Evolutionary conservation across 2,113 vertebrate species (phyloP), one percentile per base, ranked within the genome.

Genomic region (Alouatta palliata): DNA sequence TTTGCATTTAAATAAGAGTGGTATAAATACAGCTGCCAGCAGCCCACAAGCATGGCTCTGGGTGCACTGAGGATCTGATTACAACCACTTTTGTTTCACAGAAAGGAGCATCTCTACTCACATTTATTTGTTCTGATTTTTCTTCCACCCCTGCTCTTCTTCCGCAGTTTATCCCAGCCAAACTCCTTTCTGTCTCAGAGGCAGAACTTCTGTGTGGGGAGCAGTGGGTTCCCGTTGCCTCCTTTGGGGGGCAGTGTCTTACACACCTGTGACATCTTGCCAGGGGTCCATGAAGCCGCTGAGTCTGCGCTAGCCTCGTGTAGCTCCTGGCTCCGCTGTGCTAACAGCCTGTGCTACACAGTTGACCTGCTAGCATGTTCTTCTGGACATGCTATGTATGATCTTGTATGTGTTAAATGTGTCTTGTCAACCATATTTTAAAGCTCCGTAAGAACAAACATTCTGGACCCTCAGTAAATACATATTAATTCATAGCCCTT

Each of bases 221-320:
- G 27, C 25, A 2, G 5, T 25, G 5, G 19, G 1, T 43, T 73
- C 27, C 23, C 25, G 11, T 54, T 35, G 40, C 20, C 32, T 56
- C 66, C 23, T 35, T 54, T 47, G 6, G 1, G n/a, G n/a, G n/a
- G n/a, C n/a, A n/a, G 19, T 37, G 19, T 54, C n/a, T 54, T n/a
- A 6, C 56, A 20, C 16, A 17, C 32, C n/a, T 66, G 71, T 19
- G 54, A 54, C 30, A 5, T 21, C 43, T 35, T 83, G 56, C 30
- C 30, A 0, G 4, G 71, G 20, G 32, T 25, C 3, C 45, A 20
- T 0, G 9, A 17, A 27, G 45, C 32, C 5, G 54, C 30, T 6
- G 30, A 68, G 52, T 52, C 90, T 79, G 61, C 6, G 0, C 27
- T 6, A 23, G 37, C 56, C 17, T 2, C 6, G 2, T 32, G 20